Evolutionary conservation across 2,797 vertebrate genomes (phyloP).

Genomic region (Aythya fuligula): DNA sequence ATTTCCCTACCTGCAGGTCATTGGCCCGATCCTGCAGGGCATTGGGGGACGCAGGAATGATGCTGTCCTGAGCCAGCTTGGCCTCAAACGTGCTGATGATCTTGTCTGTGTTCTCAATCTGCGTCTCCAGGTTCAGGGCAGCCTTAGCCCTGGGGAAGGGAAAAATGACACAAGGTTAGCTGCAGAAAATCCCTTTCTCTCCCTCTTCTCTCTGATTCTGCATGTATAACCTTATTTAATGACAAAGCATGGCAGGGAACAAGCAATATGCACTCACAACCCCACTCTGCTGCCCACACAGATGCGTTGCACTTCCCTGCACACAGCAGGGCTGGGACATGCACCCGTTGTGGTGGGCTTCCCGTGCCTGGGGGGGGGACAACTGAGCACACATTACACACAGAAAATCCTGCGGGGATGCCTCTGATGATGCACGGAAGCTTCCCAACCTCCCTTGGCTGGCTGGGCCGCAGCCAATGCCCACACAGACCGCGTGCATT

Average conservation of each 20-base stretch:
- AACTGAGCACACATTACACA: neutral
- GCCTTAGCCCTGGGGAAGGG: slow-evolving; percentile 85
- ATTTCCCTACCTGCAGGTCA: slow-evolving; percentile 83
- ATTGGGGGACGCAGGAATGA: slow-evolving; percentile 81
- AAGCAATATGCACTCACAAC: neutral
- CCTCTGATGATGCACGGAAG: neutral
- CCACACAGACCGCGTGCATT: neutral
- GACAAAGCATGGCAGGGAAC: neutral
- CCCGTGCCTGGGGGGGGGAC: neutral
- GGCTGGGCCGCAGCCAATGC: neutral
- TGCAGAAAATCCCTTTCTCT: neutral
- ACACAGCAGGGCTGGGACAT: neutral
- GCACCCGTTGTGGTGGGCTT: neutral
- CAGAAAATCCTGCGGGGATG: neutral
- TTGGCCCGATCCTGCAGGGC: slow-evolving; percentile 79
- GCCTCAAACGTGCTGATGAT: slow-evolving; percentile 88
- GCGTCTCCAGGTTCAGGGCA: slow-evolving; percentile 88
- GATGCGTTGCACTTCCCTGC: neutral
- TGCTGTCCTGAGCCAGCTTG: slow-evolving; percentile 83
- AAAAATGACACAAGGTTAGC: neutral
- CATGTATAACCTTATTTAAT: neutral
- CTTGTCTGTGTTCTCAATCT: slow-evolving; percentile 88
- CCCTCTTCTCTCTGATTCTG: neutral
- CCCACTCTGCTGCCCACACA: neutral
- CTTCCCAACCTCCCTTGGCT: neutral